phyloP scores from a whole-genome alignment of 1,140 invertebrate species.

The Ostrea denselamellosa region DNA sequence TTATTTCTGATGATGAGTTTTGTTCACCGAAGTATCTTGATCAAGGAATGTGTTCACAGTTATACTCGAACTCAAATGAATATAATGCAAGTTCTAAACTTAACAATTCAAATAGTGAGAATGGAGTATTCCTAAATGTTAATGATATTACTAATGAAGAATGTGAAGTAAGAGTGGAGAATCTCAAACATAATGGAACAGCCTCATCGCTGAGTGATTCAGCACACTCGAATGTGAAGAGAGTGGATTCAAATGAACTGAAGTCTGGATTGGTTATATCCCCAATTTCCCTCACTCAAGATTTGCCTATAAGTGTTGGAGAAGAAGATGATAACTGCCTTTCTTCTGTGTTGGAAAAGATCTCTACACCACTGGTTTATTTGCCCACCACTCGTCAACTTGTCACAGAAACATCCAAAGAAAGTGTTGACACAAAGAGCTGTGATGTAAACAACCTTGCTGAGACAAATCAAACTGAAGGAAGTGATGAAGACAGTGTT shows the following conservation, averaged over 20 bases:
- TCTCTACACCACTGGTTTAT: constrained; percentile 71
- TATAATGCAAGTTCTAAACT: background rate
- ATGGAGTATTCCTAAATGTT: background rate
- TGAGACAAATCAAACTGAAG: constrained; percentile 53
- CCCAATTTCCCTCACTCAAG: constrained; percentile 68
- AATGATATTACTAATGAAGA: constrained; percentile 21
- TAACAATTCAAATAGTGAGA: background rate
- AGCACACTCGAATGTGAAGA: constrained; percentile 8
- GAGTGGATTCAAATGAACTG: constrained; percentile 47
- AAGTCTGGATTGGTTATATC: constrained; percentile 68
- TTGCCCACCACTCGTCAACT: constrained; percentile 75
- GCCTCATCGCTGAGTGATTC: background rate
- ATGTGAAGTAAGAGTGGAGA: background rate
- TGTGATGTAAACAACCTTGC: constrained; percentile 49
- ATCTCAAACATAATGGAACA: constrained; percentile 3
- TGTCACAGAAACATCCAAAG: constrained; percentile 56
- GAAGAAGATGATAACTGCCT: constrained; percentile 67
- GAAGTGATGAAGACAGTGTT: constrained; percentile 42
- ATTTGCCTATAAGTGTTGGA: constrained; percentile 67
- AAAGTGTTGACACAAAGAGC: constrained; percentile 49
- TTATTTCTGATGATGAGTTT: background rate
- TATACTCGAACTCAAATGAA: background rate
- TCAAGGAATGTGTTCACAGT: constrained; percentile 24
- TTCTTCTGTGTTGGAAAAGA: constrained; percentile 73
- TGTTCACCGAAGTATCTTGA: background rate